phyloP scores from a whole-genome alignment of 2,888 invertebrate genomes.

The Eupithecia tripunctaria region DNA sequence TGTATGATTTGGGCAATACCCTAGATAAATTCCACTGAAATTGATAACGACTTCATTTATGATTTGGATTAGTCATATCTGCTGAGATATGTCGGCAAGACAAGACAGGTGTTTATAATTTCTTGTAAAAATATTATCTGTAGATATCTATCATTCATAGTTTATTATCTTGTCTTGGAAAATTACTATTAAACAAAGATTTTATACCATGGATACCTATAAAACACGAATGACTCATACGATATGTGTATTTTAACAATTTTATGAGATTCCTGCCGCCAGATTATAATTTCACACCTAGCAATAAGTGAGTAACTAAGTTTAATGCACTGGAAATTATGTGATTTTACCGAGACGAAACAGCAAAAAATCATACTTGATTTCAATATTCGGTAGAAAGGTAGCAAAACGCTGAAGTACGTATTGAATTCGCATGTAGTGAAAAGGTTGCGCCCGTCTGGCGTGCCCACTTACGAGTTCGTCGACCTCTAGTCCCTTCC shows the following conservation, averaged over 20 bases:
- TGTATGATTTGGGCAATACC: constrained; percentile 20
- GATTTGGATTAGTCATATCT: background rate
- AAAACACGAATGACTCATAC: background rate
- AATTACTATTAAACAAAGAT: background rate
- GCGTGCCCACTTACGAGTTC: constrained; percentile 38
- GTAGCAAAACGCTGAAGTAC: constrained; percentile 8
- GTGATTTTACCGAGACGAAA: constrained; percentile 14
- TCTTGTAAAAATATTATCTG: background rate
- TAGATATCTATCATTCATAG: background rate
- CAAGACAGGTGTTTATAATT: background rate
- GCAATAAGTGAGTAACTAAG: background rate
- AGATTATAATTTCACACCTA: background rate
- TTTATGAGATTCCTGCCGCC: background rate
- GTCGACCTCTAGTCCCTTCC: constrained; percentile 28
- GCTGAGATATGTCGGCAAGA: background rate
- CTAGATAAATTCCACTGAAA: constrained; percentile 23
- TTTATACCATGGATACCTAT: background rate
- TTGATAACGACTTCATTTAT: constrained; percentile 17
- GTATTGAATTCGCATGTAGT: constrained; percentile 25
- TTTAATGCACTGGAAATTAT: constrained; percentile 5
- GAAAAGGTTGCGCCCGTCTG: constrained; percentile 41
- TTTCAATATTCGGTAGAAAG: constrained; percentile 23
- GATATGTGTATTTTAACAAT: background rate
- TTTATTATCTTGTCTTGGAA: background rate
- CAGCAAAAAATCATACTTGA: constrained; percentile 3